A percentile compares a stretch with the other conserved stretches of the same genome.
Conservation (phyloP, 1,140 invertebrate species). For the Halesus radiatus region DNA sequence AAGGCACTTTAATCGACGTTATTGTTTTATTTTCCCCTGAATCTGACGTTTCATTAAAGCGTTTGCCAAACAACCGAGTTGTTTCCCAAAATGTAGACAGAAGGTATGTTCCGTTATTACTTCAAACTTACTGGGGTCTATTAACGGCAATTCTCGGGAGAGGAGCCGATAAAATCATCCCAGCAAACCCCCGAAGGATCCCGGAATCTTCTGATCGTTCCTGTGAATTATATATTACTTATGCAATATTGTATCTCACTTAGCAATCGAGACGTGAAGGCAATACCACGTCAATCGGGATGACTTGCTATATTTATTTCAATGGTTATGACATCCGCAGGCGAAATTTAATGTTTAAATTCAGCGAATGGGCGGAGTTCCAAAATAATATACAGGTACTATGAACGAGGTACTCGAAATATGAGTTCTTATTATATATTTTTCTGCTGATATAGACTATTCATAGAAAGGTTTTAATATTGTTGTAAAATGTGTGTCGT, state of each 20-base stretch:
- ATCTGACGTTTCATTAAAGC: too few species aligned
- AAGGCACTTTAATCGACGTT: neutral
- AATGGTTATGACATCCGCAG: neutral
- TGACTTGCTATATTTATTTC: neutral
- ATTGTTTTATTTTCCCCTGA: too few species aligned
- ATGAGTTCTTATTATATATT: too few species aligned
- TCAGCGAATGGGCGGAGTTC: too few species aligned
- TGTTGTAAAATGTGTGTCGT: too few species aligned
- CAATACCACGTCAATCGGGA: neutral
- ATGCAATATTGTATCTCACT: neutral
- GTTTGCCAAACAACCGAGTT: neutral
- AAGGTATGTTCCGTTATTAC: neutral
- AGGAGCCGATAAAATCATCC: neutral
- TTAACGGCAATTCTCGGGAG: neutral
- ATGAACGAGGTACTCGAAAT: too few species aligned
- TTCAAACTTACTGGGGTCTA: neutral
- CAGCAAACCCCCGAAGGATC: neutral
- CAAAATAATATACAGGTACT: too few species aligned
- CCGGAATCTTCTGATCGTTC: neutral
- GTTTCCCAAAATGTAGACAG: neutral
- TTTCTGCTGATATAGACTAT: too few species aligned
- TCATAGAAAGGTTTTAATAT: too few species aligned
- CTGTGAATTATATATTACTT: constrained; percentile 5
- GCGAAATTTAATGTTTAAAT: neutral
- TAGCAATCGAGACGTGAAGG: neutral